Percentiles rank a stretch among this genome's conserved stretches.
Evolutionary conservation across 2,888 invertebrate species (phyloP).

Genomic region (Gandaritis pyraliata): DNA sequence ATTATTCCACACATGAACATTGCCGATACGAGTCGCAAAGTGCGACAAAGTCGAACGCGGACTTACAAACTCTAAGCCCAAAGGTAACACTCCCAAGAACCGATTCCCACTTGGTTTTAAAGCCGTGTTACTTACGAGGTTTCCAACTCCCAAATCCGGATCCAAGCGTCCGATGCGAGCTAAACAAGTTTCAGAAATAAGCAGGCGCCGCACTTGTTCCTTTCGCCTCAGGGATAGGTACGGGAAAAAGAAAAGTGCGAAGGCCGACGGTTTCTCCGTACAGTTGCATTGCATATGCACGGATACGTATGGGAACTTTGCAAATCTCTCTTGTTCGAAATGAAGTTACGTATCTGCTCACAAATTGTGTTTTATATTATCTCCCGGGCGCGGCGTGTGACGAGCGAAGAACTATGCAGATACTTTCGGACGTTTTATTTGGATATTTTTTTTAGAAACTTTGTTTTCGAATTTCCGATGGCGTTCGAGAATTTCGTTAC

Average conservation of each 20-base stretch:
- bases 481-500: slow-evolving; percentile 12
- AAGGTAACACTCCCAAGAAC: slow-evolving; percentile 40
- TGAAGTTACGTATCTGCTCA: slow-evolving; percentile 74
- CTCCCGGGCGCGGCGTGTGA: slow-evolving; percentile 64
- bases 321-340: slow-evolving; percentile 76
- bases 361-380: slow-evolving; percentile 75
- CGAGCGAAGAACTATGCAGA: slow-evolving; percentile 66
- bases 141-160: slow-evolving; percentile 67
- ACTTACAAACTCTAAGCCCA: slow-evolving; percentile 37
- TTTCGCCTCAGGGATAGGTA: slow-evolving; percentile 67
- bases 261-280: slow-evolving; percentile 55
- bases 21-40: slow-evolving; percentile 17
- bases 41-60: slow-evolving; percentile 20
- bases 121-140: slow-evolving; percentile 58
- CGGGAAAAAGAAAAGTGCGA: slow-evolving; percentile 64
- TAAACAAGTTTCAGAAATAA: slow-evolving; percentile 79
- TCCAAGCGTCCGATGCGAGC: slow-evolving; percentile 68
- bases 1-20: slow-evolving; percentile 35
- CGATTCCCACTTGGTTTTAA: slow-evolving; percentile 53
- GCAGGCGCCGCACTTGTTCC: slow-evolving; percentile 70
- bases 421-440: slow-evolving; percentile 55
- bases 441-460: slow-evolving; percentile 44
- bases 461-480: slow-evolving; percentile 3
- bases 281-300: slow-evolving; percentile 75
- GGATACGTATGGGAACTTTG: slow-evolving; percentile 48